A percentile compares a stretch with the other conserved stretches of the same genome.
Conservation (phyloP, 2,797 vertebrate genomes). For the Myotis daubentonii region DNA sequence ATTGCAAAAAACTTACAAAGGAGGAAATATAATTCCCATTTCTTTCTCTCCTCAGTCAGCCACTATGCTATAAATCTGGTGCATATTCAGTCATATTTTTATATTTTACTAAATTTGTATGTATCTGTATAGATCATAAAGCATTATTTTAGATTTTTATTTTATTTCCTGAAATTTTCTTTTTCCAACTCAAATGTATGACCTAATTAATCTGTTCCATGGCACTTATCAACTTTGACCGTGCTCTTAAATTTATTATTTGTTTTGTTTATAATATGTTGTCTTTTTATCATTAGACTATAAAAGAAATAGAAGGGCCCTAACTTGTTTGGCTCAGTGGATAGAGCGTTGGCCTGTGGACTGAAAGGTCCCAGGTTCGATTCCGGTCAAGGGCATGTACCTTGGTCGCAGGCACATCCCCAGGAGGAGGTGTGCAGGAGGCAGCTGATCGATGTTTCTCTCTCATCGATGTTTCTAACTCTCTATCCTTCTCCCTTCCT, state of each 20-base stretch:
- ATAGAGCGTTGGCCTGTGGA: no score
- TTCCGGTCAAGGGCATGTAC: no score
- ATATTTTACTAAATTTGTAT: not conserved
- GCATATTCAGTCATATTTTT: not conserved
- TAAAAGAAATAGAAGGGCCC: not conserved
- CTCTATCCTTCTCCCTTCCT: no score
- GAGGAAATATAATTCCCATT: not conserved
- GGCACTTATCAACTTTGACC: not conserved
- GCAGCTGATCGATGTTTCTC: no score
- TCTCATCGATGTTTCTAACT: no score
- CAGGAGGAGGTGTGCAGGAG: no score
- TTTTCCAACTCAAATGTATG: not conserved
- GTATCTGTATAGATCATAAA: not conserved
- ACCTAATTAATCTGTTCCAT: not conserved
- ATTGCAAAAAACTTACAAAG: not conserved
- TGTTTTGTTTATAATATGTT: not conserved
- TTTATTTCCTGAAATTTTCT: conserved; percentile 26
- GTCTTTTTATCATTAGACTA: not conserved
- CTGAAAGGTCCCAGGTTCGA: no score
- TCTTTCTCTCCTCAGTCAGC: not conserved
- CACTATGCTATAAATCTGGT: not conserved
- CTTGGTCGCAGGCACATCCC: no score
- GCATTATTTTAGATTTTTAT: not conserved
- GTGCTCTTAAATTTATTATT: not conserved
- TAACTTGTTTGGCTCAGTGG: no score